phyloP scores from a whole-genome alignment of 2,888 invertebrate species.

The Muscina levida region DNA sequence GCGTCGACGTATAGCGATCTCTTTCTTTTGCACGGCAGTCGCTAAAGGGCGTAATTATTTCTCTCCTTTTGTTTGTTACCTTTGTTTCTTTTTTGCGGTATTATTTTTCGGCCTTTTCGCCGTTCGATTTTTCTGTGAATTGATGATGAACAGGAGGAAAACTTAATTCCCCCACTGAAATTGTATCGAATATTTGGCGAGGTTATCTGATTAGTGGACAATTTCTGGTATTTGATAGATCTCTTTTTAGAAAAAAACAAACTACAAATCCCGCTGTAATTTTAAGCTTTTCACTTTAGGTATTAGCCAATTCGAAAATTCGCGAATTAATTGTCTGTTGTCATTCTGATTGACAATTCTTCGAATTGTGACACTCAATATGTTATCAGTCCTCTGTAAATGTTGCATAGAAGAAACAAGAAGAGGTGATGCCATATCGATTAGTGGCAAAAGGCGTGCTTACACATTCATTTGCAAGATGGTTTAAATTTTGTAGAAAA shows the following conservation, averaged over 20 bases:
- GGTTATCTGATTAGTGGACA: slow-evolving; percentile 2
- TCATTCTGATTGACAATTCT: slow-evolving; percentile 33
- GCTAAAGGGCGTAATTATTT: slow-evolving; percentile 55
- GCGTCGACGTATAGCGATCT: slow-evolving; percentile 50
- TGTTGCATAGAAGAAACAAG: too few species aligned
- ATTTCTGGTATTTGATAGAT: not conserved
- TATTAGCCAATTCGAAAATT: slow-evolving; percentile 35
- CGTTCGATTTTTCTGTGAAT: slow-evolving; percentile 56
- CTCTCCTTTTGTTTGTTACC: too few species aligned
- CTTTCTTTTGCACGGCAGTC: slow-evolving; percentile 47
- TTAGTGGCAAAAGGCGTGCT: too few species aligned
- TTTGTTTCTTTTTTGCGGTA: slow-evolving; percentile 51
- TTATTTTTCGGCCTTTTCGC: slow-evolving; percentile 43
- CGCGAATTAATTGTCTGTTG: slow-evolving; percentile 41
- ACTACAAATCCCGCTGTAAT: not conserved
- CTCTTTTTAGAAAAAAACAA: not conserved
- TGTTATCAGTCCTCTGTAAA: too few species aligned
- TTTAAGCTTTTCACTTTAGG: not conserved
- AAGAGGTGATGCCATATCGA: too few species aligned
- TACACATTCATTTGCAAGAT: too few species aligned
- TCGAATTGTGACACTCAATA: too few species aligned
- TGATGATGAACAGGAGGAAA: not conserved
- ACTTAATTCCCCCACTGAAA: too few species aligned
- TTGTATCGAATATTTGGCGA: too few species aligned
- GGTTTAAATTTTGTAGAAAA: too few species aligned